These are phyloP conservation scores for Solea solea DNA, from an alignment of 2,113 vertebrate species.

Conservation along the genomic window DNA sequence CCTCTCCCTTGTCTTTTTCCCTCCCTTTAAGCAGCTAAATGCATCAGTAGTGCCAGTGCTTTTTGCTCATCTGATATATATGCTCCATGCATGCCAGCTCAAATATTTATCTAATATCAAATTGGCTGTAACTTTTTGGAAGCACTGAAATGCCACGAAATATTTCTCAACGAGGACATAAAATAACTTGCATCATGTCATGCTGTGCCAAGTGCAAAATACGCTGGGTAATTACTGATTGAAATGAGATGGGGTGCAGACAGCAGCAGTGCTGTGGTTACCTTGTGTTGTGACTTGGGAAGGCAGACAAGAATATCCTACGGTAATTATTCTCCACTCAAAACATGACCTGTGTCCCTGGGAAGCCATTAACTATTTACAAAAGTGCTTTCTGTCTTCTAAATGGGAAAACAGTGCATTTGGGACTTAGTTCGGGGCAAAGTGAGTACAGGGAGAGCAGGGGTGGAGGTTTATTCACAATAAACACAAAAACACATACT, in stretches of 20 bases:
- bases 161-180: constrained; percentile 64
- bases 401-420: constrained; percentile 58
- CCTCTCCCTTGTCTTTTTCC: constrained; percentile 67
- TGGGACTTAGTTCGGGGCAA: constrained; percentile 44
- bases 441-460: constrained; percentile 30
- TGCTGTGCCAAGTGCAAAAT: constrained; percentile 62
- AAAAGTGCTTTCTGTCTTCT: constrained; percentile 41
- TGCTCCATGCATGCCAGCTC: constrained; percentile 83
- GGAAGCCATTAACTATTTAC: constrained; percentile 58
- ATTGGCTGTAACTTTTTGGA: constrained; percentile 79
- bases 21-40: constrained; percentile 84
- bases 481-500: constrained; percentile 39
- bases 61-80: constrained; percentile 82
- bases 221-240: constrained; percentile 59
- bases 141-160: constrained; percentile 60
- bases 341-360: constrained; percentile 46
- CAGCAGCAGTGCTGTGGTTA: constrained; percentile 44
- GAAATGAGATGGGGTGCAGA: constrained; percentile 54
- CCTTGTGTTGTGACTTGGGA: constrained; percentile 38
- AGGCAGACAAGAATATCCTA: constrained; percentile 38
- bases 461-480: constrained; percentile 37
- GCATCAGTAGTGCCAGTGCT: constrained; percentile 78
- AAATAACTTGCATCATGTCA: constrained; percentile 63
- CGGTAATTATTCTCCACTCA: constrained; percentile 55
- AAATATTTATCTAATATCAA: constrained; percentile 88